Conservation (phyloP, 2,888 invertebrate genomes). For the Volucella inflata region DNA sequence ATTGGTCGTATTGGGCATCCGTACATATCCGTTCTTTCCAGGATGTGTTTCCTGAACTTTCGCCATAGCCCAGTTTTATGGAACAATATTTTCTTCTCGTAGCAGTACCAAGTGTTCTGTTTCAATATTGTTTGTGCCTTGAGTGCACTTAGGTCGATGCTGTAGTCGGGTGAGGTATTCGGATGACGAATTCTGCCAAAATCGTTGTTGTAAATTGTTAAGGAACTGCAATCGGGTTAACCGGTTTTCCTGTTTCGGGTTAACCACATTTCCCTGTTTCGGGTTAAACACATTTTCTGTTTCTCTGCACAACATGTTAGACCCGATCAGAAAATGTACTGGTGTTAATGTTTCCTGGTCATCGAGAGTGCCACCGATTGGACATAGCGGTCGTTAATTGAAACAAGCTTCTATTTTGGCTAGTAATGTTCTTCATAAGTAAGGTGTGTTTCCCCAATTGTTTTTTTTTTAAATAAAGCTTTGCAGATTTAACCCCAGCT, state of each 20-base stretch:
- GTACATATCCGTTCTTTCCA: constrained; percentile 9
- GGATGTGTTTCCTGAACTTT: background rate
- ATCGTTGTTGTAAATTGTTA: background rate
- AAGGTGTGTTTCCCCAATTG: too few species aligned
- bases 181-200: constrained; percentile 14
- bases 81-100: constrained; percentile 11
- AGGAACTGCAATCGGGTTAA: background rate
- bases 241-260: background rate
- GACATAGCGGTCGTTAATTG: too few species aligned
- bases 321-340: too few species aligned
- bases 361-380: too few species aligned
- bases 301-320: too few species aligned
- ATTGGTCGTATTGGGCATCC: constrained; percentile 10
- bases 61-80: background rate
- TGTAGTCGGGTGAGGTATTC: constrained; percentile 8
- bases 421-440: too few species aligned
- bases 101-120: constrained; percentile 3
- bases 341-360: too few species aligned
- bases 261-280: too few species aligned
- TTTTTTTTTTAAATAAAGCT: too few species aligned
- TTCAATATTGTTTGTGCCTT: background rate
- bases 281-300: too few species aligned
- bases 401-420: too few species aligned
- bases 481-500: too few species aligned
- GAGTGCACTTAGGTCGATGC: constrained; percentile 18